Evolutionary conservation across 2,888 invertebrate species (phyloP).

Genomic region (Trichogramma evanescens): DNA sequence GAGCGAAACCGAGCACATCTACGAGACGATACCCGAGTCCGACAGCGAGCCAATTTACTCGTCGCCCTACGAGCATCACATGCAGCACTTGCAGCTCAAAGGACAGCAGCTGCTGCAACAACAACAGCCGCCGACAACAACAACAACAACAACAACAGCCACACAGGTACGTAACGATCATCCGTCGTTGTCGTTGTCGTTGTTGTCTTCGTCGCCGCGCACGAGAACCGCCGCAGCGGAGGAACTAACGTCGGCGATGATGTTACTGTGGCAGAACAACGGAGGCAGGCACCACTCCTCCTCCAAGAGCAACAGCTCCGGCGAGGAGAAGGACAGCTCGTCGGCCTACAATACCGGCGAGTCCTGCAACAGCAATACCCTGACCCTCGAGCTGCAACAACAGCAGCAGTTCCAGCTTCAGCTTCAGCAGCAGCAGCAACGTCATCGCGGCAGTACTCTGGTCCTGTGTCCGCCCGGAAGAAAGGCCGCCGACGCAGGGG

Average conservation of each 20-base stretch:
- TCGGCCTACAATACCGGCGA: slow-evolving; percentile 72
- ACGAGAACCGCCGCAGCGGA: neutral
- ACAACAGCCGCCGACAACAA: neutral
- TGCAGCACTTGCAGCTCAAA: slow-evolving; percentile 26
- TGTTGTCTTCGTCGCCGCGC: neutral
- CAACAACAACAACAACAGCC: slow-evolving; percentile 6
- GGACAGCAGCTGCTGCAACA: slow-evolving; percentile 6
- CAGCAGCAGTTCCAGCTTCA: slow-evolving; percentile 33
- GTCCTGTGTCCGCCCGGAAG: slow-evolving; percentile 36
- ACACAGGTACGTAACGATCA: slow-evolving; percentile 12
- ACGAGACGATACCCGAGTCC: slow-evolving; percentile 60
- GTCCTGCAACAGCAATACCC: slow-evolving; percentile 63
- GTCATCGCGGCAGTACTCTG: slow-evolving; percentile 44
- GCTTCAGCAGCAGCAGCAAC: slow-evolving; percentile 45
- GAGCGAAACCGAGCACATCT: slow-evolving; percentile 58
- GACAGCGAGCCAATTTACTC: slow-evolving; percentile 60
- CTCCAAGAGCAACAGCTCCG: slow-evolving; percentile 47
- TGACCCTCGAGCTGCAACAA: slow-evolving; percentile 51
- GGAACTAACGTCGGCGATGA: too few species aligned
- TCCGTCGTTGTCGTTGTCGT: neutral
- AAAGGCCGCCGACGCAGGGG: slow-evolving; percentile 8
- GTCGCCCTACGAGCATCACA: slow-evolving; percentile 53
- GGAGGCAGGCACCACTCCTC: slow-evolving; percentile 36
- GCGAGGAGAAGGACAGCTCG: slow-evolving; percentile 59
- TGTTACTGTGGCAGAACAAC: neutral